Percentiles rank a stretch among this genome's conserved stretches.
phyloP scores from a whole-genome alignment of 1,140 invertebrate species.

The Conus ventricosus region DNA sequence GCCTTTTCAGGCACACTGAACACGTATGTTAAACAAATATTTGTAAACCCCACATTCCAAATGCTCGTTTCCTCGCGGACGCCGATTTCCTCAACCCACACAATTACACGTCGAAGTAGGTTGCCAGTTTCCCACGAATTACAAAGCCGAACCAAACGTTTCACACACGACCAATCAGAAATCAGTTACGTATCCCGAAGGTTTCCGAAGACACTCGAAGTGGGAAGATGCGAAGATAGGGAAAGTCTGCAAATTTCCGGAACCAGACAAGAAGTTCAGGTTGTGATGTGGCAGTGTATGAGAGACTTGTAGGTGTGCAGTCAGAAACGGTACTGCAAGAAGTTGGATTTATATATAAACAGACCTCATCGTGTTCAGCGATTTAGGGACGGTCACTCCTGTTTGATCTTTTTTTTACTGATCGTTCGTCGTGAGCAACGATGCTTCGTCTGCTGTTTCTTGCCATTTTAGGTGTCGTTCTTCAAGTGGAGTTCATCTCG shows the following conservation, averaged over 20 bases:
- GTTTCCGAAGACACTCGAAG: background rate
- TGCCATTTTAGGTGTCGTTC: background rate
- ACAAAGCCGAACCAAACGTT: background rate
- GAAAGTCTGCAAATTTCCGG: conserved; percentile 15
- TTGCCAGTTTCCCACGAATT: background rate
- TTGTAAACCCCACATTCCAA: too few species aligned
- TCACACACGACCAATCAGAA: conserved; percentile 2
- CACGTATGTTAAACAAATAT: too few species aligned
- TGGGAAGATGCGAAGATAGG: background rate
- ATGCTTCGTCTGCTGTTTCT: background rate
- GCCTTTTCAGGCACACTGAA: too few species aligned
- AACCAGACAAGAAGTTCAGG: background rate
- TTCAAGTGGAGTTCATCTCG: background rate
- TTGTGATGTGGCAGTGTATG: background rate
- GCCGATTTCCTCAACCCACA: too few species aligned
- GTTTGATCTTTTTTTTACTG: background rate
- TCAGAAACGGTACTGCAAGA: background rate
- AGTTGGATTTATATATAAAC: too few species aligned
- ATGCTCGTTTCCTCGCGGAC: too few species aligned
- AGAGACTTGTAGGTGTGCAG: background rate
- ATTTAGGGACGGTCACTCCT: background rate
- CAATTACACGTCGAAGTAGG: too few species aligned
- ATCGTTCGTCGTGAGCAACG: background rate
- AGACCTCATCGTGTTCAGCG: background rate
- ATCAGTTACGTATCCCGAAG: background rate